Evolutionary conservation across 1,140 invertebrate genomes (phyloP), one percentile per base, ranked within the genome.

Genomic region (Trichomalopsis sarcophagae): DNA sequence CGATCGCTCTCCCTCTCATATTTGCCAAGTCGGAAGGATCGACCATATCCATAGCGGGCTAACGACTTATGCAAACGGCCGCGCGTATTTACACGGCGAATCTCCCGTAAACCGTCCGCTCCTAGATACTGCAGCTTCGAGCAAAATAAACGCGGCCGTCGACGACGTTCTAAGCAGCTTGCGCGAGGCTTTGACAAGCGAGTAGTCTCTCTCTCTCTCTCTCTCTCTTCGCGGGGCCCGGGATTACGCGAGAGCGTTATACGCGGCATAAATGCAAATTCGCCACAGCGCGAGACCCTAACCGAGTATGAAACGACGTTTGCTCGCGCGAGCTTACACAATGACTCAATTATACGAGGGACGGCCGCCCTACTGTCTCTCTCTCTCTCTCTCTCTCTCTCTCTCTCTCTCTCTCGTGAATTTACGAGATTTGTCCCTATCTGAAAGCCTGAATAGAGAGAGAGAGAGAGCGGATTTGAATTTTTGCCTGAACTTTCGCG

Each of bases 321-420:
- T 66, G 27, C 47, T n/a, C 76, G 55, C 55, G 13, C 21, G 27
- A 27, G 76, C 50, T 78, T 78, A 78, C 27, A 78, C 23, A 78
- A 78, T 78, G n/a, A 77, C 75, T 77, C 75, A 55, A 55, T 77
- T 77, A 77, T 77, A 47, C 36, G 36, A 75, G 73, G 4, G 40
- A 50, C 47, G 47, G 13, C 13, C 47, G 47, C 2, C 47, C 13
- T 14, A 17, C 47, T 50, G 13, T 50, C 47, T 13, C 44, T 13
- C 75, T 77, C 14, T 13, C 75, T 77, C 14, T 13, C 75, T 77
- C 14, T 13, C 75, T 77, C 14, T 50, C 47, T 13, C 44, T 50
- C 47, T 13, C 44, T n/a, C n/a, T 9, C 44, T 47, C 44, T 50
- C 4, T 13, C 75, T 77, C 14, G 2, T 2, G 50, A 78, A 78